phyloP scores from a whole-genome alignment of 1,140 invertebrate species.

The Liolophura sinensis region DNA sequence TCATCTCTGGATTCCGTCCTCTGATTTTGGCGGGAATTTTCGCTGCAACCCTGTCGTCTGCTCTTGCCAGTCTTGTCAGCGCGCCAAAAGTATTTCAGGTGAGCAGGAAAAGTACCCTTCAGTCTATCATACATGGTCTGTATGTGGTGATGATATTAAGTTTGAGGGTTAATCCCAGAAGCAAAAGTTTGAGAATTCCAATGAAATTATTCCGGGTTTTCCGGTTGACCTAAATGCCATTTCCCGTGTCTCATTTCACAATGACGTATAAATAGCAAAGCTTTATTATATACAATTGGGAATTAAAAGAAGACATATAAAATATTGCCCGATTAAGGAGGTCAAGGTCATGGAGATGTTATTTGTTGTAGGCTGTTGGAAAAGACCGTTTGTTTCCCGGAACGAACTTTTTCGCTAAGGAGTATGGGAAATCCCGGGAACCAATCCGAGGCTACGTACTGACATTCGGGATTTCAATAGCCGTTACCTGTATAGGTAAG shows the following conservation, averaged over 20 bases:
- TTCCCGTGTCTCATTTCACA: too few relatives aligned
- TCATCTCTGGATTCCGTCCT: conserved; percentile 86
- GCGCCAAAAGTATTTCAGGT: conserved; percentile 78
- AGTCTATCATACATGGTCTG: neutral
- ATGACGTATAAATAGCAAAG: too few relatives aligned
- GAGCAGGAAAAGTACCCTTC: conserved; percentile 1
- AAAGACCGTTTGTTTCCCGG: conserved; percentile 91
- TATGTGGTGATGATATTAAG: neutral
- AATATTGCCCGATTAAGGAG: too few relatives aligned
- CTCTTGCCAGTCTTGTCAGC: conserved; percentile 92
- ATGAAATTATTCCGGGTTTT: too few relatives aligned
- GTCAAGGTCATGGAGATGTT: neutral
- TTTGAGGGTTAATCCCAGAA: too few relatives aligned
- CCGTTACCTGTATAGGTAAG: conserved; percentile 85
- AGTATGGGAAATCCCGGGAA: conserved; percentile 79
- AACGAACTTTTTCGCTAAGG: conserved; percentile 87
- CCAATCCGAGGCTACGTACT: conserved; percentile 89
- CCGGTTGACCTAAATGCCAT: too few relatives aligned
- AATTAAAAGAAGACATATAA: too few relatives aligned
- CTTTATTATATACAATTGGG: too few relatives aligned
- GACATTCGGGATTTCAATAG: conserved; percentile 81
- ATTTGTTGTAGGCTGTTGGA: conserved; percentile 78
- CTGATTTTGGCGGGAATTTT: conserved; percentile 96
- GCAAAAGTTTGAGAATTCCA: neutral
- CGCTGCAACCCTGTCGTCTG: conserved; percentile 94